These are phyloP conservation scores for Adelognathus sp. DNA, from an alignment of 2,888 invertebrate genomes.

Conservation along the genomic window DNA sequence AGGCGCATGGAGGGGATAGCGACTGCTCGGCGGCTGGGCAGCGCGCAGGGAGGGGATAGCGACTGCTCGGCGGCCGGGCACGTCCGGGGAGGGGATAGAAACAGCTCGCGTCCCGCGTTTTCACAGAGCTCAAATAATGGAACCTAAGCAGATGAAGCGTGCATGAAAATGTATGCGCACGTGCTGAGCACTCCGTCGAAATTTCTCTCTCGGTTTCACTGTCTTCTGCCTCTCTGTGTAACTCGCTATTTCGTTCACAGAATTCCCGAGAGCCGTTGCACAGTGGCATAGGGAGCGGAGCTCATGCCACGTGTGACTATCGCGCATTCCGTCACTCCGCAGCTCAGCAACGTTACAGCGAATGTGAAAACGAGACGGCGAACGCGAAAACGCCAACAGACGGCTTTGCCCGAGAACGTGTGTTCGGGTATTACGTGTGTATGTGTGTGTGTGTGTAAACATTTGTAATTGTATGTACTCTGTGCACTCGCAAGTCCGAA, in stretches of 20 bases:
- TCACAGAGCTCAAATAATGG: slow-evolving; percentile 40
- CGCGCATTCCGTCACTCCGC: not conserved
- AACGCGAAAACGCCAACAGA: not conserved
- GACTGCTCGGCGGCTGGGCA: slow-evolving; percentile 18
- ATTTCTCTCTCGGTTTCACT: not conserved
- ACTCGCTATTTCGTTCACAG: not conserved
- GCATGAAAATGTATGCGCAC: slow-evolving; percentile 55
- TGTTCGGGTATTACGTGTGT: not conserved
- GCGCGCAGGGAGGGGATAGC: slow-evolving; percentile 11
- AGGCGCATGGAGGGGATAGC: slow-evolving; percentile 13
- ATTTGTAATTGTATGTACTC: slow-evolving; percentile 40
- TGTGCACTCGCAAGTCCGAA: slow-evolving; percentile 34
- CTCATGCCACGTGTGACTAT: slow-evolving; percentile 19
- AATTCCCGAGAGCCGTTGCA: slow-evolving; percentile 1
- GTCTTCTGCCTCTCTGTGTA: not conserved
- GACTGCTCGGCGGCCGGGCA: slow-evolving; percentile 32
- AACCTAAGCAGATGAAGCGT: slow-evolving; percentile 56
- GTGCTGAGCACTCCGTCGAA: slow-evolving; percentile 27
- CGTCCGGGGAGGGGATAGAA: slow-evolving; percentile 23
- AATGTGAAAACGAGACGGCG: not conserved
- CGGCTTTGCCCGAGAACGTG: too few relatives aligned
- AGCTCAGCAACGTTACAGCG: not conserved
- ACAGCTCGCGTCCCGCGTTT: slow-evolving; percentile 40
- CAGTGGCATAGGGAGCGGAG: not conserved
- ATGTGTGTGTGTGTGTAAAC: slow-evolving; percentile 28